These are phyloP conservation scores for Coenonympha glycerion DNA, from an alignment of 2,888 invertebrate genomes.

Conservation along the genomic window DNA sequence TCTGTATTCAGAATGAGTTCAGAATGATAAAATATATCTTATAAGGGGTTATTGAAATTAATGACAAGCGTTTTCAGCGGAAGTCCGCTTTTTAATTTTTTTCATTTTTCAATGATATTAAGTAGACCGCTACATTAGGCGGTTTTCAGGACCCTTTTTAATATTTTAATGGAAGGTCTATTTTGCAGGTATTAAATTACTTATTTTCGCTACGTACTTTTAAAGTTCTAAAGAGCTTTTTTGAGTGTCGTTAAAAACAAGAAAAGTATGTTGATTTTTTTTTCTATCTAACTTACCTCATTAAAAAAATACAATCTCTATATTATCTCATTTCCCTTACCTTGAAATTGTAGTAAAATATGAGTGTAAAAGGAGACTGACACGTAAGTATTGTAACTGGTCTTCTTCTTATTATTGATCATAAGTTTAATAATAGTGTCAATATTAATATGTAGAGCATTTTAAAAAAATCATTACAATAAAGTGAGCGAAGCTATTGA, in stretches of 20 bases:
- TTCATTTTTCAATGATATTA: slow-evolving; percentile 34
- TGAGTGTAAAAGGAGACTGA: not conserved
- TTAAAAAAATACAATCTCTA: too few species aligned
- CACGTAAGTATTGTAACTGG: not conserved
- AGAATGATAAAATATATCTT: not conserved
- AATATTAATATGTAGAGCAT: too few species aligned
- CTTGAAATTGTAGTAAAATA: not conserved
- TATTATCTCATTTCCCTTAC: not conserved
- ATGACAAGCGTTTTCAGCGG: slow-evolving; percentile 37
- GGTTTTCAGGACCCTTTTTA: slow-evolving; percentile 6
- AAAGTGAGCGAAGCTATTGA: not conserved
- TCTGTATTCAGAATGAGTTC: not conserved
- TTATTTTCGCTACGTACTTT: too few species aligned
- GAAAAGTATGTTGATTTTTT: too few species aligned
- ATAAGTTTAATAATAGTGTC: not conserved
- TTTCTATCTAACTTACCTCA: too few species aligned
- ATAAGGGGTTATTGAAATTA: slow-evolving; percentile 31
- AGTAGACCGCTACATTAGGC: slow-evolving; percentile 8
- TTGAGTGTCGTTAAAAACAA: too few species aligned
- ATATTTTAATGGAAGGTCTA: slow-evolving; percentile 7
- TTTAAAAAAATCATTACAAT: too few species aligned
- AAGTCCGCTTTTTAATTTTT: slow-evolving; percentile 38
- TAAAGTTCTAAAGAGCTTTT: too few species aligned
- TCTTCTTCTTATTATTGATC: not conserved
- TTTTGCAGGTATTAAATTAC: not conserved